Percentiles rank a stretch among this genome's conserved stretches.
phyloP scores from a whole-genome alignment of 2,888 invertebrate genomes.

The Eupithecia subumbrata region DNA sequence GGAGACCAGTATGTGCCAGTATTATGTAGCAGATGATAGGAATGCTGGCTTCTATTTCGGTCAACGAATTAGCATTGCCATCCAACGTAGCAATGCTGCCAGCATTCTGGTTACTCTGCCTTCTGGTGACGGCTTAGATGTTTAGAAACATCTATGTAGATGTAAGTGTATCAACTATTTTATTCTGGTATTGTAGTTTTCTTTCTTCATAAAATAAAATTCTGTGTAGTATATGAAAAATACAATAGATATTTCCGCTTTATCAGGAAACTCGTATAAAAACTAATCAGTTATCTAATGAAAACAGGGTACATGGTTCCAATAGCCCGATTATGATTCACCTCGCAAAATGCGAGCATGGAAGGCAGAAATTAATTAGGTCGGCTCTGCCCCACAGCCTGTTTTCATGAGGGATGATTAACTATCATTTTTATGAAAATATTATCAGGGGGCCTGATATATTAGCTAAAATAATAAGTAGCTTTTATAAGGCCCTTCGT shows the following conservation, averaged over 20 bases:
- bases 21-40: no score
- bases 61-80: no score
- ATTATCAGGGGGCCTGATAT: constrained; percentile 37
- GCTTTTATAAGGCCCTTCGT: constrained; percentile 23
- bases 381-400: constrained; percentile 38
- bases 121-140: no score
- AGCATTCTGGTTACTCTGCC: no score
- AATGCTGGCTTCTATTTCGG: no score
- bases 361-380: constrained; percentile 47
- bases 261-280: neutral
- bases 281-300: constrained; percentile 20
- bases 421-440: constrained; percentile 41
- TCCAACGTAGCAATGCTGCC: no score
- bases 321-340: constrained; percentile 42
- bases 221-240: neutral
- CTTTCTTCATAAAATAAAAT: no score
- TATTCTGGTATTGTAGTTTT: no score
- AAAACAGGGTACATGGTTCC: constrained; percentile 14
- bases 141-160: no score
- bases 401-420: constrained; percentile 45
- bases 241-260: neutral
- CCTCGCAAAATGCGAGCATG: constrained; percentile 37
- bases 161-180: no score
- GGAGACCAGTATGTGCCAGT: no score
- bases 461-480: constrained; percentile 33